These are phyloP conservation scores for Criorhina ranunculi DNA, from an alignment of 2,888 invertebrate species.

Conservation along the genomic window DNA sequence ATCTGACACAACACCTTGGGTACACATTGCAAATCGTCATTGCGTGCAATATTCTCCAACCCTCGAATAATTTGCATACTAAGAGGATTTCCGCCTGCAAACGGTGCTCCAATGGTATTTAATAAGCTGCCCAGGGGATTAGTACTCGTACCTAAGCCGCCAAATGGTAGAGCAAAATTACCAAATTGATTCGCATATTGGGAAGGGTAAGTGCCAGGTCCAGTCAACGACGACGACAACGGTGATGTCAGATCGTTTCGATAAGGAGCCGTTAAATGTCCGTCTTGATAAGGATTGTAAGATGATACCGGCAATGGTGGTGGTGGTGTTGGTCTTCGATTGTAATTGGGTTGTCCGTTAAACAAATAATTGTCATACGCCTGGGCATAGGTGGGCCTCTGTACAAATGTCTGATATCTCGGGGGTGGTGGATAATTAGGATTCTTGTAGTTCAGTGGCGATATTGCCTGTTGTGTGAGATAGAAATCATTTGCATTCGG, in stretches of 20 bases:
- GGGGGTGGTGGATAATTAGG: conserved; percentile 76
- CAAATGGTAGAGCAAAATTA: conserved; percentile 80
- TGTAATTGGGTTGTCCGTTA: conserved; percentile 82
- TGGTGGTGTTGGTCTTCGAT: conserved; percentile 67
- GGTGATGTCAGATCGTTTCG: conserved; percentile 65
- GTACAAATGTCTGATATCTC: conserved; percentile 63
- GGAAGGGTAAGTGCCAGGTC: conserved; percentile 51
- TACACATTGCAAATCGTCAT: conserved; percentile 92
- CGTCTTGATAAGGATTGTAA: conserved; percentile 70
- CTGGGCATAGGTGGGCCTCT: conserved; percentile 66
- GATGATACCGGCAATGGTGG: conserved; percentile 55
- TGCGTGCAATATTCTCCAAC: conserved; percentile 87
- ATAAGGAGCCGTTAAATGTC: conserved; percentile 72
- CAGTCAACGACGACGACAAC: conserved; percentile 28
- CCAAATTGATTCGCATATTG: conserved; percentile 83
- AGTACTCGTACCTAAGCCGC: conserved; percentile 73
- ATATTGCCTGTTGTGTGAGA: conserved; percentile 64
- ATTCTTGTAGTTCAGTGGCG: conserved; percentile 61
- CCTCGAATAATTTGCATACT: conserved; percentile 84
- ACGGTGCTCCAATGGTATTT: conserved; percentile 80
- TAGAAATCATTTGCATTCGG: conserved; percentile 78
- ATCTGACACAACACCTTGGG: conserved; percentile 92
- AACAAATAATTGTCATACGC: conserved; percentile 78
- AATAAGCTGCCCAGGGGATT: conserved; percentile 82
- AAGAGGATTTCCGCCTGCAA: conserved; percentile 79